phyloP scores from a whole-genome alignment of 2,797 vertebrate genomes.

The Helicolenus hilgendorfi region DNA sequence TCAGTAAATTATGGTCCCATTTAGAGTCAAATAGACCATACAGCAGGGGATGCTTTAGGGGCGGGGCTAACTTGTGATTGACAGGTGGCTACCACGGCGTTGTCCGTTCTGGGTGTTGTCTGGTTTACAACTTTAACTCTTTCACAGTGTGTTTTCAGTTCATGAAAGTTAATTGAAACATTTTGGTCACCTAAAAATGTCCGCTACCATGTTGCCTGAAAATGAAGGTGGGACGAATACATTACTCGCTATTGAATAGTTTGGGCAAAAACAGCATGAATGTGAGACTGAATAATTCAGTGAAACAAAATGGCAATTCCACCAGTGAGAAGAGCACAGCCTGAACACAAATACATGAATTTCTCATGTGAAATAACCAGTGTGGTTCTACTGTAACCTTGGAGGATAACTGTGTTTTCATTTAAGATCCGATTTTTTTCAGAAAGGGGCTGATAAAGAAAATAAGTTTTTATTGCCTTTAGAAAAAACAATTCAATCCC shows the following conservation, averaged over 20 bases:
- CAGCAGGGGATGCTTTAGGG: too few species aligned
- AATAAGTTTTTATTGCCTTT: background rate
- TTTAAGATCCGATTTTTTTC: background rate
- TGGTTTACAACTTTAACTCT: fast-evolving
- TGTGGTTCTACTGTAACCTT: background rate
- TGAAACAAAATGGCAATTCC: background rate
- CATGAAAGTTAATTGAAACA: too few species aligned
- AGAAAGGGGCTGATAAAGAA: background rate
- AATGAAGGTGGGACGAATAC: background rate
- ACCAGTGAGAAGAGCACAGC: background rate
- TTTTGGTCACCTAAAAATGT: too few species aligned
- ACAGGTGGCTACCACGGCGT: too few species aligned
- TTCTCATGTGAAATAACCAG: background rate
- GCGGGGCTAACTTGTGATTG: too few species aligned
- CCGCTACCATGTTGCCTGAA: background rate
- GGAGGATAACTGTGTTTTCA: background rate
- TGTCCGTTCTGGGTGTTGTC: fast-evolving
- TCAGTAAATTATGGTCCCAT: too few species aligned
- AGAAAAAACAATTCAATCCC: background rate
- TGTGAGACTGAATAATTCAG: background rate
- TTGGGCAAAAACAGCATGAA: background rate
- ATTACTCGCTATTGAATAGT: background rate
- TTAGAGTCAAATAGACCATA: too few species aligned
- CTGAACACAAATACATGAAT: background rate
- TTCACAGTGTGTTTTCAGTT: too few species aligned